These are phyloP conservation scores for Parnassius mnemosyne DNA, from an alignment of 2,888 invertebrate species.

Conservation along the genomic window DNA sequence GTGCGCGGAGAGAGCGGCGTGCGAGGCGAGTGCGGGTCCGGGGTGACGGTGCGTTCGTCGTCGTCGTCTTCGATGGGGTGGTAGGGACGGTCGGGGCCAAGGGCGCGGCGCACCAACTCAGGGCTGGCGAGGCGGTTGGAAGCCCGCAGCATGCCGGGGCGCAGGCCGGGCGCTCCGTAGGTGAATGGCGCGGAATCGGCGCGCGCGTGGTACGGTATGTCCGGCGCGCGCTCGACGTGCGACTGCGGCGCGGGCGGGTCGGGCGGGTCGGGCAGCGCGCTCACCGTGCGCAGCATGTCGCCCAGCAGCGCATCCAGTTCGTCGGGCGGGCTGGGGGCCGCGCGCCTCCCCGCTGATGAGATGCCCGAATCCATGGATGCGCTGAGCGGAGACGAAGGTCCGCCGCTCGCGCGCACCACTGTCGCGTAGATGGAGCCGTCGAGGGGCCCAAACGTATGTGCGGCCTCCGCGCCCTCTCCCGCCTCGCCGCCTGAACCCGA, in stretches of 20 bases:
- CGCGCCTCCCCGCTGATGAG: constrained; percentile 85
- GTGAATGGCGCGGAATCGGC: constrained; percentile 94
- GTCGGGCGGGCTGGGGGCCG: constrained; percentile 77
- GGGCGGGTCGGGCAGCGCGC: constrained; percentile 86
- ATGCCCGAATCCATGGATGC: constrained; percentile 96
- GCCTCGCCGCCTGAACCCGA: constrained; percentile 70
- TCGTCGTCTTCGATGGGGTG: constrained; percentile 66
- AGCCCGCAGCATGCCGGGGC: constrained; percentile 83
- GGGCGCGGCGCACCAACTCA: constrained; percentile 86
- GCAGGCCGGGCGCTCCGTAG: constrained; percentile 85
- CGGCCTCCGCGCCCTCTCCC: constrained; percentile 68
- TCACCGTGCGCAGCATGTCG: constrained; percentile 93
- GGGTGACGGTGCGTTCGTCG: constrained; percentile 64
- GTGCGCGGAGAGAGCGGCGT: constrained; percentile 62
- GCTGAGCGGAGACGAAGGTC: constrained; percentile 85
- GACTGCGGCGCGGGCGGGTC: constrained; percentile 67
- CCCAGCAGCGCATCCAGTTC: constrained; percentile 92
- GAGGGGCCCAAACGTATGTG: constrained; percentile 90
- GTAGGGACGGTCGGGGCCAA: constrained; percentile 76
- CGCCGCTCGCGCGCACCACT: constrained; percentile 75
- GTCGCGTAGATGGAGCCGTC: constrained; percentile 95
- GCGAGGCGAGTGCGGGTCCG: constrained; percentile 52
- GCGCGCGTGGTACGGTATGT: constrained; percentile 95
- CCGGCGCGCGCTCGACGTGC: constrained; percentile 61
- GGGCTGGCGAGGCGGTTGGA: constrained; percentile 90